Percentiles rank a stretch among this genome's conserved stretches.
Conservation (phyloP, 2,113 vertebrate species). For the western clawed frog (Xenopus tropicalis) region DNA sequence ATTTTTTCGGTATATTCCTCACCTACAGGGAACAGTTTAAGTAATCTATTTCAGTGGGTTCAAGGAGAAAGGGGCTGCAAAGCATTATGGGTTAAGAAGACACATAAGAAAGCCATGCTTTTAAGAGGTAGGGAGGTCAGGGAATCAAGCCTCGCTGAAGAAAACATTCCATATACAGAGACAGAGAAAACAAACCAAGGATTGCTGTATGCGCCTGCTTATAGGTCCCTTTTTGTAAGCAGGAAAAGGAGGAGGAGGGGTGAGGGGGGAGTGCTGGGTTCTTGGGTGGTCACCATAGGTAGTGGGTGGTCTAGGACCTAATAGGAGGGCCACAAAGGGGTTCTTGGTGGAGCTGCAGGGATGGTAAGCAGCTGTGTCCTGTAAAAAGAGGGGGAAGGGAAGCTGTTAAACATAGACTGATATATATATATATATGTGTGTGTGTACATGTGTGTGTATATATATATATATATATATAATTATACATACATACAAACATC, state of each 20-base stretch:
- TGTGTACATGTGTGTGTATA: background rate
- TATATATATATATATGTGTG: slow-evolving; percentile 12
- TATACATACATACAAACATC: background rate
- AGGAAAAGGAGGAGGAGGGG: slow-evolving; percentile 37
- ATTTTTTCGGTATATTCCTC: too few species aligned
- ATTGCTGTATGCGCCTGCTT: slow-evolving; percentile 9
- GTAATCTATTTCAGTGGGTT: too few species aligned
- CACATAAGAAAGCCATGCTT: background rate
- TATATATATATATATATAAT: background rate
- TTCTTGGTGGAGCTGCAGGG: slow-evolving; percentile 33
- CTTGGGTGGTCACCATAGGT: slow-evolving; percentile 56
- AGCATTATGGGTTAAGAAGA: background rate
- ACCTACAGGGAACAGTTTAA: too few species aligned
- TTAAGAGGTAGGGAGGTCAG: slow-evolving; percentile 8
- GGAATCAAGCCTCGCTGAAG: slow-evolving; percentile 19
- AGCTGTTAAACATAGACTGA: slow-evolving; percentile 26
- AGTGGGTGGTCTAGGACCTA: slow-evolving; percentile 56
- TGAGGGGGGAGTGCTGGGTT: slow-evolving; percentile 29
- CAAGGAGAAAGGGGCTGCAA: too few species aligned
- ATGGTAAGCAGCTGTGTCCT: slow-evolving; percentile 33
- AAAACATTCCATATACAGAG: slow-evolving; percentile 22
- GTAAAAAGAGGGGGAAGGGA: slow-evolving; percentile 32
- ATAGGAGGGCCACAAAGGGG: slow-evolving; percentile 30
- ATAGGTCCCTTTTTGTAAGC: slow-evolving; percentile 39
- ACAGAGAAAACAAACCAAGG: slow-evolving; percentile 37